Conservation (phyloP, 92 coral and sea anemone genomes). For the Phenganax stokvisi region DNA sequence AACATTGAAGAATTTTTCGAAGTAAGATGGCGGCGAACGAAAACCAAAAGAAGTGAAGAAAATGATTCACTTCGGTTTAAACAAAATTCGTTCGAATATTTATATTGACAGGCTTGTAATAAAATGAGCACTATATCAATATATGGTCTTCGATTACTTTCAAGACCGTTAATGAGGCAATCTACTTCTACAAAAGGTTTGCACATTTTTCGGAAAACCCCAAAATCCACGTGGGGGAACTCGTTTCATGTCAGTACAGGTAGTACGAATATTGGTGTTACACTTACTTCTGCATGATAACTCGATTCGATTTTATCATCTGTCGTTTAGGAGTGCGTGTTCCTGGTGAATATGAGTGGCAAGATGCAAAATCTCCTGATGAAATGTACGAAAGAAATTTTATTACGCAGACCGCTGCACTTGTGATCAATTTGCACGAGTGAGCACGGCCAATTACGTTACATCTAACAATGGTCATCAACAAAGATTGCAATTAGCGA, state of each 20-base stretch:
- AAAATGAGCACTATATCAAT: constrained; percentile 5
- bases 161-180: neutral
- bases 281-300: neutral
- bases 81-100: neutral
- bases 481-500: no score
- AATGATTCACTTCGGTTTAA: no score
- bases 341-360: constrained; percentile 88
- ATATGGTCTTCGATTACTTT: constrained; percentile 11
- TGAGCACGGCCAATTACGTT: no score
- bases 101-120: neutral
- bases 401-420: neutral
- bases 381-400: constrained; percentile 64
- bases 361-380: constrained; percentile 93
- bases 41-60: no score
- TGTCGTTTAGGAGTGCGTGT: constrained; percentile 47
- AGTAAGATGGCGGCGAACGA: no score
- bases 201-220: neutral
- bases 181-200: neutral
- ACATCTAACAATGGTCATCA: no score
- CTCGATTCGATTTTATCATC: neutral
- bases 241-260: neutral
- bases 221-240: neutral
- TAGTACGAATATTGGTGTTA: neutral
- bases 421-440: no score
- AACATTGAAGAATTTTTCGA: no score